Evolutionary conservation across 92 coral and sea anemone genomes (phyloP).

Genomic region (Palythoa caribaeorum): DNA sequence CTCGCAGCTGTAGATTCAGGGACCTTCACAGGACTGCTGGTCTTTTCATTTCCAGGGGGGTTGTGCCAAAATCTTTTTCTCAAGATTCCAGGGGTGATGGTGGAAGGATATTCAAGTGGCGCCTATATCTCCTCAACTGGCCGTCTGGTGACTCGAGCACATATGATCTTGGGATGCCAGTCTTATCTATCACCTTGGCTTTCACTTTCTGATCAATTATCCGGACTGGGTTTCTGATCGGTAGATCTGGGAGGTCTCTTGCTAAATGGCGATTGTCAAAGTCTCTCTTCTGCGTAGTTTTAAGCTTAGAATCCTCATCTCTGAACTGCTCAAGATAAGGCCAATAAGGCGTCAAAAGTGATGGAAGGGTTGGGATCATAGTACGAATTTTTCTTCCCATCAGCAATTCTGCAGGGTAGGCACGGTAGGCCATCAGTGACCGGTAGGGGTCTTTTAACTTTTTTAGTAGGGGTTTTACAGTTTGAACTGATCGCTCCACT

Average conservation of each 20-base stretch:
- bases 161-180: too few species aligned
- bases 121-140: too few species aligned
- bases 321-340: background rate
- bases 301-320: background rate
- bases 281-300: background rate
- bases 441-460: slow-evolving; percentile 51
- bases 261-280: background rate
- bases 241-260: background rate
- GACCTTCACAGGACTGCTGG: too few species aligned
- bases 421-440: slow-evolving; percentile 34
- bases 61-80: too few species aligned
- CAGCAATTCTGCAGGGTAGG: slow-evolving; percentile 45
- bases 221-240: background rate
- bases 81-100: too few species aligned
- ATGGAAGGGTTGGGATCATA: slow-evolving; percentile 49
- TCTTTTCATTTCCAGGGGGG: too few species aligned
- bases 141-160: too few species aligned
- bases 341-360: background rate
- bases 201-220: background rate
- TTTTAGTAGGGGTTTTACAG: slow-evolving; percentile 47
- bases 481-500: slow-evolving; percentile 57
- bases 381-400: slow-evolving; percentile 44
- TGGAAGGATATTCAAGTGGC: too few species aligned
- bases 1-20: too few species aligned
- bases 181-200: background rate